phyloP scores from a whole-genome alignment of 2,113 vertebrate species.

The Mustela nigripes region DNA sequence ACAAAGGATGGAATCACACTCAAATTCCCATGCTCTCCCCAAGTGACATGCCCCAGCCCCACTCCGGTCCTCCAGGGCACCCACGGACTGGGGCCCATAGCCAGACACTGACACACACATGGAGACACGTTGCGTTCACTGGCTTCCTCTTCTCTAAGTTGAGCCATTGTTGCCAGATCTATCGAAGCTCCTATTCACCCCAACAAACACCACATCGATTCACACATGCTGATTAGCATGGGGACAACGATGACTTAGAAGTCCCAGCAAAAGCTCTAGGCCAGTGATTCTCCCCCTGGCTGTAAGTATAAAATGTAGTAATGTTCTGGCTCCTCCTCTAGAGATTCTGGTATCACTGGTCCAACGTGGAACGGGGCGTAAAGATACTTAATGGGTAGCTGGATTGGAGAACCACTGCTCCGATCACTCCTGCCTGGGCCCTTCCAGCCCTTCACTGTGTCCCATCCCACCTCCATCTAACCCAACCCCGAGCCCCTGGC shows the following conservation, averaged over 20 bases:
- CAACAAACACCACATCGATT: accelerated
- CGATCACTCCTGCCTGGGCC: not conserved
- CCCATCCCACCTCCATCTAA: not conserved
- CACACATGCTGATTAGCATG: not conserved
- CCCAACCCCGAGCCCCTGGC: not conserved
- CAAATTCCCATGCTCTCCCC: accelerated
- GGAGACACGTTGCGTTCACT: not conserved
- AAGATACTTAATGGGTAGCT: not conserved
- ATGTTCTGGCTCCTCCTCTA: not conserved
- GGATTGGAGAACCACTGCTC: not conserved
- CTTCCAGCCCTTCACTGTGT: not conserved
- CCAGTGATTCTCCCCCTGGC: not conserved
- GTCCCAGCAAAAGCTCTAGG: not conserved
- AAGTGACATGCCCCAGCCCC: not conserved
- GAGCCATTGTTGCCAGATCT: not conserved
- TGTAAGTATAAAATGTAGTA: not conserved
- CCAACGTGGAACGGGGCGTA: not conserved
- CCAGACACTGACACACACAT: not conserved
- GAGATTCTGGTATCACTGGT: not conserved
- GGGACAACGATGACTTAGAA: not conserved
- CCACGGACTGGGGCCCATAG: not conserved
- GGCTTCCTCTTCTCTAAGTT: not conserved
- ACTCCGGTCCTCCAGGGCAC: not conserved
- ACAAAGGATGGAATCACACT: not conserved
- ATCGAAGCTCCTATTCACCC: not conserved